A percentile compares a stretch with the other conserved stretches of the same genome.
These are phyloP conservation scores for Andrena chrysosceles DNA, from an alignment of 2,888 invertebrate species.

Conservation along the genomic window DNA sequence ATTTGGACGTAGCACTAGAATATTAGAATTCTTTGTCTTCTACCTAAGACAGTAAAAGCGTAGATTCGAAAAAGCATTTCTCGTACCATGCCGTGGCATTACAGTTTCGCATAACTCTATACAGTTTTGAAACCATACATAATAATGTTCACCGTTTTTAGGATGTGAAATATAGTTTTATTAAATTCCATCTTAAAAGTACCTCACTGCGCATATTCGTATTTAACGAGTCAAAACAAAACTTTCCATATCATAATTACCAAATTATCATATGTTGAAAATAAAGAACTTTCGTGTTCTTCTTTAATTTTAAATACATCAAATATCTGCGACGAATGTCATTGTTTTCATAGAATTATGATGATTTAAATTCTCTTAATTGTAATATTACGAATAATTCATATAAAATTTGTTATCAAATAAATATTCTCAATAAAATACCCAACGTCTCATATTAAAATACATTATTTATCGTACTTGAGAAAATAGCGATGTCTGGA, in stretches of 20 bases:
- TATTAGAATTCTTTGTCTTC: conserved; percentile 43
- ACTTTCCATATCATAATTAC: background rate
- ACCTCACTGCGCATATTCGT: background rate
- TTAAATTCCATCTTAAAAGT: background rate
- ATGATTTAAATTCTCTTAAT: background rate
- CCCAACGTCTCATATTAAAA: conserved; percentile 44
- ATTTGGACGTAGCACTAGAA: conserved; percentile 45
- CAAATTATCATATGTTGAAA: background rate
- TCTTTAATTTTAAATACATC: background rate
- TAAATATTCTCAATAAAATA: conserved; percentile 24
- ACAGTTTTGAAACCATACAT: conserved; percentile 42
- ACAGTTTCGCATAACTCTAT: conserved; percentile 21
- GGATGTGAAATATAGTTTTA: background rate
- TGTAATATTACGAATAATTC: background rate
- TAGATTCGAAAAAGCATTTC: conserved; percentile 16
- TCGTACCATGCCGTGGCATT: conserved; percentile 27
- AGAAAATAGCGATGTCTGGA: conserved; percentile 40
- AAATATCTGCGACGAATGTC: background rate
- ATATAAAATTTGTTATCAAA: background rate
- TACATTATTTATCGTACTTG: conserved; percentile 24
- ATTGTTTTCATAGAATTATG: conserved; percentile 3
- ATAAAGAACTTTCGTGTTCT: background rate
- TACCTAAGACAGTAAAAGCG: conserved; percentile 43
- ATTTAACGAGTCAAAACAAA: conserved; percentile 6
- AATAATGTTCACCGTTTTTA: conserved; percentile 33